Conservation (phyloP, 64 coral and sea anemone species). For the Astreopora myriophthalma region DNA sequence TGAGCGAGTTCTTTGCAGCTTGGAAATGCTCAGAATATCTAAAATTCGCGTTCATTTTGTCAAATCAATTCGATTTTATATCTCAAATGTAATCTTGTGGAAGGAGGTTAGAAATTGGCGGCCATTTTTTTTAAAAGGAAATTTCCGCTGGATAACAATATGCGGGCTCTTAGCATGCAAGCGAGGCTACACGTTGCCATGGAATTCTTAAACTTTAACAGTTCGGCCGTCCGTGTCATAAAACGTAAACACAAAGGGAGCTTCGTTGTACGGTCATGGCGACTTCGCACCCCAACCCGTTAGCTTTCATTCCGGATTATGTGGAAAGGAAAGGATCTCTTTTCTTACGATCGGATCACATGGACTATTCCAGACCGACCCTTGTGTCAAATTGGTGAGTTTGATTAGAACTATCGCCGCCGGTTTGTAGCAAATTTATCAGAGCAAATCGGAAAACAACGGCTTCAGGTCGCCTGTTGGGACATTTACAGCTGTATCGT, state of each 20-base stretch:
- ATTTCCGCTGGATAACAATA: constrained; percentile 12
- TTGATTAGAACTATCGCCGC: background rate
- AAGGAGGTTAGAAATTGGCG: background rate
- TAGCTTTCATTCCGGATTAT: constrained; percentile 73
- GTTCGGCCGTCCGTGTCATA: background rate
- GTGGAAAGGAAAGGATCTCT: constrained; percentile 95
- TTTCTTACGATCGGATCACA: constrained; percentile 94
- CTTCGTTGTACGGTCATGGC: background rate
- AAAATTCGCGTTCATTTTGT: constrained; percentile 5
- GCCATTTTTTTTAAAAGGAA: constrained; percentile 47
- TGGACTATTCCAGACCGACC: constrained; percentile 93
- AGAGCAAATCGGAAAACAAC: too few species aligned
- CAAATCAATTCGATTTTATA: background rate
- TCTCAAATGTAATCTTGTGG: too few species aligned
- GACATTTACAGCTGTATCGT: too few species aligned
- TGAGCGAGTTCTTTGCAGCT: constrained; percentile 59
- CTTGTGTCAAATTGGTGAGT: constrained; percentile 94
- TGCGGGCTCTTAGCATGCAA: constrained; percentile 13
- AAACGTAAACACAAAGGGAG: background rate
- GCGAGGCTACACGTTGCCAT: constrained; percentile 63
- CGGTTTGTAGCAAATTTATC: too few species aligned
- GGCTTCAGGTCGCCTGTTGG: too few species aligned
- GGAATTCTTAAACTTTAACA: constrained; percentile 15
- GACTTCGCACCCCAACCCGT: constrained; percentile 24
- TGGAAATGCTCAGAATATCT: constrained; percentile 37